Evolutionary conservation across 2,113 vertebrate genomes (phyloP).

Genomic region (Etia nguti): DNA sequence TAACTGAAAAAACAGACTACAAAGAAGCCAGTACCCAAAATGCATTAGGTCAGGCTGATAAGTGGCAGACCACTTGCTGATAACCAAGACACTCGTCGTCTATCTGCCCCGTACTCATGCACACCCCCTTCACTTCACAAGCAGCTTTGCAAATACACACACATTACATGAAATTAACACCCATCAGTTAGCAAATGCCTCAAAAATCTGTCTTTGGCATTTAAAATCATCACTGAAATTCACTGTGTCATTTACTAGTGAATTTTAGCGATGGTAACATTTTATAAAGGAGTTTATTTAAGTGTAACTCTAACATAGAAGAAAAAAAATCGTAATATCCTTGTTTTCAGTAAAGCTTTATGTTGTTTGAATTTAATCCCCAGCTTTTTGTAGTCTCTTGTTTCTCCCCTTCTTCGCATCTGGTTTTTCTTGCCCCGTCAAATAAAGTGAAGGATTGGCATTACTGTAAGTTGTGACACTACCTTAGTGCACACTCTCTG

Average conservation of each 20-base stretch:
- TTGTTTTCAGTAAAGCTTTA: not conserved
- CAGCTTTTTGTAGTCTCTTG: not conserved
- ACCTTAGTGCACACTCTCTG: not conserved
- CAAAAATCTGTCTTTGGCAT: not conserved
- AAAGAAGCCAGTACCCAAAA: not conserved
- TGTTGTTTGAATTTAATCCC: not conserved
- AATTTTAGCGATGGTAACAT: not conserved
- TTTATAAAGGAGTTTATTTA: not conserved
- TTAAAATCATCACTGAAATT: not conserved
- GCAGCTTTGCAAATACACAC: not conserved
- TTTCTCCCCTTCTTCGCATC: not conserved
- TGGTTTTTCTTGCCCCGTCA: not conserved
- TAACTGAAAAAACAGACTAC: not conserved
- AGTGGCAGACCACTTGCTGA: not conserved
- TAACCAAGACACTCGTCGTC: not conserved
- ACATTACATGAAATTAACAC: not conserved
- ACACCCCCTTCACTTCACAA: not conserved
- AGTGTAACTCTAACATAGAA: not conserved
- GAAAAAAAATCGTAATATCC: not conserved
- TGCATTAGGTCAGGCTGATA: not conserved
- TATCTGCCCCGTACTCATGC: not conserved
- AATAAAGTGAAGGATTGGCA: too few relatives aligned
- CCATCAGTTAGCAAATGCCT: not conserved
- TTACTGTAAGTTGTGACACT: not conserved
- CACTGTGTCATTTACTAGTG: not conserved